phyloP scores from a whole-genome alignment of 2,113 vertebrate species.

The Erythrolamprus reginae region DNA sequence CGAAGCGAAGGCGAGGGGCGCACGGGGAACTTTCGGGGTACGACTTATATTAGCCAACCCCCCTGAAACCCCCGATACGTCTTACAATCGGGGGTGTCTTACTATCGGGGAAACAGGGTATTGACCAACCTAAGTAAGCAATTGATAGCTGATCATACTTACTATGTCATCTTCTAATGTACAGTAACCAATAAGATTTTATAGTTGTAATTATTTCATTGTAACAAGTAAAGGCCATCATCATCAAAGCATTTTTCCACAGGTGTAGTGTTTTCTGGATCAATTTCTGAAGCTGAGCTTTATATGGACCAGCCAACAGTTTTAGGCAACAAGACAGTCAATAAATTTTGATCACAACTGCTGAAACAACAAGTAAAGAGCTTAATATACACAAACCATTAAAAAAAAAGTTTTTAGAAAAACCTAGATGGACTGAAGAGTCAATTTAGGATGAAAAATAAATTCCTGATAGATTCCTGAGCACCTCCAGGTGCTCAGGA shows the following conservation, averaged over 20 bases:
- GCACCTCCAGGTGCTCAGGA: background rate
- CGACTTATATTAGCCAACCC: too few relatives aligned
- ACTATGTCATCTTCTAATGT: background rate
- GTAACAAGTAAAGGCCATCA: background rate
- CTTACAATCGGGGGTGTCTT: too few relatives aligned
- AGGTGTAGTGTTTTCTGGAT: background rate
- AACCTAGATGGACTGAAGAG: background rate
- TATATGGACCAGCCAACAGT: background rate
- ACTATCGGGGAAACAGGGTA: too few relatives aligned
- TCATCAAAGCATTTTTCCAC: background rate
- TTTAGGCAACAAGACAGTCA: background rate
- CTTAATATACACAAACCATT: background rate
- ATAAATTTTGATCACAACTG: background rate
- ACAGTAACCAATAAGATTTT: background rate
- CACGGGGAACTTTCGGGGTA: too few relatives aligned
- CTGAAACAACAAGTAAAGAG: background rate
- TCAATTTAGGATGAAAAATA: background rate
- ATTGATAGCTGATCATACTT: background rate
- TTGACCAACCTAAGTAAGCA: background rate
- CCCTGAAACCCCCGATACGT: too few relatives aligned
- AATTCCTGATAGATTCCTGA: background rate
- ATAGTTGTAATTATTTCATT: background rate
- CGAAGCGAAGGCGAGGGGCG: too few relatives aligned
- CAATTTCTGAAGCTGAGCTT: background rate
- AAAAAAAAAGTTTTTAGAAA: background rate